A percentile compares a stretch with the other conserved stretches of the same genome.
phyloP scores from a whole-genome alignment of 2,888 invertebrate species.

The Platycheirus rosarum region DNA sequence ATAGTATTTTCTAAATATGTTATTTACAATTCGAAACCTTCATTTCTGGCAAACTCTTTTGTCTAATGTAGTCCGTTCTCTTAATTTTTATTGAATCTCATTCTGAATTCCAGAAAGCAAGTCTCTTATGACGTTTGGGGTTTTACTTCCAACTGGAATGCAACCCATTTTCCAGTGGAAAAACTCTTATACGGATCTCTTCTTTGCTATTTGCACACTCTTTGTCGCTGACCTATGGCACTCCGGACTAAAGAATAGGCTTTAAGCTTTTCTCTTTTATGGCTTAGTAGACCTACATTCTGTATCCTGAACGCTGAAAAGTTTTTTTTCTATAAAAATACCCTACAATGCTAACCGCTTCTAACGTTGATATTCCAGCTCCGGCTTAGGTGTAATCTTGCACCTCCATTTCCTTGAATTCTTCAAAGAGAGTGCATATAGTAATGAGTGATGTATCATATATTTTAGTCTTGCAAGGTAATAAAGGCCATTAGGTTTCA shows the following conservation, averaged over 20 bases:
- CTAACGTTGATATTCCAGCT: slow-evolving; percentile 19
- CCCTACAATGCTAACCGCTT: neutral
- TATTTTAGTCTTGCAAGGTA: slow-evolving; percentile 28
- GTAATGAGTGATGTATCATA: slow-evolving; percentile 40
- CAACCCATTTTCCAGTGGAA: slow-evolving; percentile 20
- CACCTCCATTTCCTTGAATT: neutral
- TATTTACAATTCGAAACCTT: too few relatives aligned
- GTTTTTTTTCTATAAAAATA: slow-evolving; percentile 12
- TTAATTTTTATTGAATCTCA: too few relatives aligned
- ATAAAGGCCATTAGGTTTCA: slow-evolving; percentile 49
- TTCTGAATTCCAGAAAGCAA: too few relatives aligned
- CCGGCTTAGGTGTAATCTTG: slow-evolving; percentile 13
- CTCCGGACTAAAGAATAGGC: neutral
- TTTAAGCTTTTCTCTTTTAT: slow-evolving; percentile 1
- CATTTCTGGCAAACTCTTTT: too few relatives aligned
- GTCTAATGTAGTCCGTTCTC: too few relatives aligned
- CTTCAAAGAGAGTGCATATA: neutral
- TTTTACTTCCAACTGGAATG: neutral
- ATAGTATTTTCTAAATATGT: too few relatives aligned
- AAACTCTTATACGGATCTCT: slow-evolving; percentile 65
- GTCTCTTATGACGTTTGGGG: slow-evolving; percentile 30
- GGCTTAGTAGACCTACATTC: neutral
- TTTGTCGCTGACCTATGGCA: slow-evolving; percentile 45
- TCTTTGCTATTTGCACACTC: neutral
- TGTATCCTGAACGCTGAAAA: neutral